Conservation (phyloP, 2,888 invertebrate genomes). For the Teleogryllus oceanicus region DNA sequence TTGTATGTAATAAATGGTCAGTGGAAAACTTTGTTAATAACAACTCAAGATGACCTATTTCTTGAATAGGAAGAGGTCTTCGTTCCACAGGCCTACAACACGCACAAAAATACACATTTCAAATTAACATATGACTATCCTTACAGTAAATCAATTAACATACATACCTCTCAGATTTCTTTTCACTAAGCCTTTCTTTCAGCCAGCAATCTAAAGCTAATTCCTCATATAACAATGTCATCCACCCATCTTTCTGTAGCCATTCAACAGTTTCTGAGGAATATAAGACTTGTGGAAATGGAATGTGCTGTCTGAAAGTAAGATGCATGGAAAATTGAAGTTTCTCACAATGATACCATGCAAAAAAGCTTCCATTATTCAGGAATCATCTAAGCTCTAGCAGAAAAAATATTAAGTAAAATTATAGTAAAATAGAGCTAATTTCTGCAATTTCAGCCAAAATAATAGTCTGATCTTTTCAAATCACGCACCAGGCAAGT, state of each 20-base stretch:
- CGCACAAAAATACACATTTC: not conserved
- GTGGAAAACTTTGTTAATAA: conserved; percentile 60
- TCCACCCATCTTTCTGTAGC: conserved; percentile 49
- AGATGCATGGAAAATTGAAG: not conserved
- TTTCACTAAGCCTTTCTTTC: conserved; percentile 20
- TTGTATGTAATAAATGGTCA: conserved; percentile 48
- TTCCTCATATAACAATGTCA: conserved; percentile 55
- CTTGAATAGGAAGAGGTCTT: not conserved
- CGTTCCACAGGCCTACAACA: not conserved
- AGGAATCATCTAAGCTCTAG: no score
- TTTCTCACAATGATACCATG: no score
- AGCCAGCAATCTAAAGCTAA: conserved; percentile 47
- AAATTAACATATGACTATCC: not conserved
- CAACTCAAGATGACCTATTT: conserved; percentile 37
- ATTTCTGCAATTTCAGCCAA: no score
- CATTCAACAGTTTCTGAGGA: conserved; percentile 41
- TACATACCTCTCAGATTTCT: not conserved
- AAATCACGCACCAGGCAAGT: no score
- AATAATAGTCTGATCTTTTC: no score
- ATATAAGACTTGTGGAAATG: conserved; percentile 50
- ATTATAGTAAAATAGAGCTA: no score
- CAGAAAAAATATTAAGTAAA: no score
- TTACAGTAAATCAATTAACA: not conserved
- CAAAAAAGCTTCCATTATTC: no score
- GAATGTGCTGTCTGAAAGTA: conserved; percentile 51